Percentiles rank a stretch among this genome's conserved stretches.
These are phyloP conservation scores for Pomacea maculata DNA, from an alignment of 1,140 invertebrate genomes.

Conservation along the genomic window DNA sequence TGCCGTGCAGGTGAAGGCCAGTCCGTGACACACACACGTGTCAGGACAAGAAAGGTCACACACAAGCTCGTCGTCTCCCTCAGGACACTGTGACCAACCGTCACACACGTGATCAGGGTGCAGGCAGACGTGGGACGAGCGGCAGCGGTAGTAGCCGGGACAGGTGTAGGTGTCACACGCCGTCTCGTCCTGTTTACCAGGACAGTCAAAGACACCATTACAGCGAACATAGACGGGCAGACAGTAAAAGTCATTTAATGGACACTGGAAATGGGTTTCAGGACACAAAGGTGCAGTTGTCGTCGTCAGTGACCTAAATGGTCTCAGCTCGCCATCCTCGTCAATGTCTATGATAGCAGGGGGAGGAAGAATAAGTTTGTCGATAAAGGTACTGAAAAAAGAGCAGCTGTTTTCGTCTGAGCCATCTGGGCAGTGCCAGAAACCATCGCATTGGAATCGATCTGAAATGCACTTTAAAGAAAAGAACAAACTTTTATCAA, in stretches of 20 bases:
- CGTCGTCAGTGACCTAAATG: neutral
- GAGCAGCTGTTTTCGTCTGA: too few relatives aligned
- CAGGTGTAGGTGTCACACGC: too few relatives aligned
- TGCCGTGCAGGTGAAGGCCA: constrained; percentile 6
- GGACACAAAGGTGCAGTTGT: too few relatives aligned
- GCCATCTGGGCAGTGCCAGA: too few relatives aligned
- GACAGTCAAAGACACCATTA: constrained; percentile 3
- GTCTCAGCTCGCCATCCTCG: constrained; percentile 2
- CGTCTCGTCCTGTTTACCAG: too few relatives aligned
- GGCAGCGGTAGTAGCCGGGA: neutral
- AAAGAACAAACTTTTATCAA: too few relatives aligned
- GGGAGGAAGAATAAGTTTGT: neutral
- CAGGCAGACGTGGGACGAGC: constrained; percentile 1
- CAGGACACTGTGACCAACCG: neutral
- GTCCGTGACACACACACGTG: too few relatives aligned
- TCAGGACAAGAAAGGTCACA: neutral
- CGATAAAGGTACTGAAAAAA: too few relatives aligned
- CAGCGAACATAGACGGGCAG: constrained; percentile 20
- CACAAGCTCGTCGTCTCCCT: constrained; percentile 16
- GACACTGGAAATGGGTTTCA: too few relatives aligned
- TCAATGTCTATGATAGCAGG: constrained; percentile 4
- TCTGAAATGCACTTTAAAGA: too few relatives aligned
- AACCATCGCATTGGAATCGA: too few relatives aligned
- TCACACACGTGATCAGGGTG: neutral
- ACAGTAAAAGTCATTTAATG: neutral